phyloP scores from a whole-genome alignment of 2,888 invertebrate species.

The Heliconius erato region DNA sequence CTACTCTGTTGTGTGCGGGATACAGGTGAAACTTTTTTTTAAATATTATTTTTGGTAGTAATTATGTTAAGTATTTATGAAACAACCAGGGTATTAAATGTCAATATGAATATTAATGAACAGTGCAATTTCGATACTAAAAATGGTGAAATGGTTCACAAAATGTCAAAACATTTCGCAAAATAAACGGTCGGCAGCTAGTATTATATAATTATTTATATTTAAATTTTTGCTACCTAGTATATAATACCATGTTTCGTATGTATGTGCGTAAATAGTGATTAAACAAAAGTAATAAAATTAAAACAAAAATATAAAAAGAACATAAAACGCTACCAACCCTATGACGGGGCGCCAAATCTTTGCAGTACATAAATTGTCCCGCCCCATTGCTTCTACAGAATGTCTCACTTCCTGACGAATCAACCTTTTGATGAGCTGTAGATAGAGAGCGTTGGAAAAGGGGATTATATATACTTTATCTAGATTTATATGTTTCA shows the following conservation, averaged over 20 bases:
- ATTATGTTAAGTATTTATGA: slow-evolving; percentile 18
- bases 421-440: slow-evolving; percentile 52
- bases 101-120: slow-evolving; percentile 5
- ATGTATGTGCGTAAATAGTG: neutral
- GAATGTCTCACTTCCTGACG: slow-evolving; percentile 61
- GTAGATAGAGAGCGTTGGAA: slow-evolving; percentile 30
- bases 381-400: slow-evolving; percentile 74
- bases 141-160: slow-evolving; percentile 27
- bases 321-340: slow-evolving; percentile 63
- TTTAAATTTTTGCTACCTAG: neutral
- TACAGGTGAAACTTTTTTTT: no score
- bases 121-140: slow-evolving; percentile 1
- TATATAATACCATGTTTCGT: neutral
- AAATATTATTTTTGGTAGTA: neutral
- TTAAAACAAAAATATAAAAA: neutral
- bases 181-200: neutral
- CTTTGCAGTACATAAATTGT: slow-evolving; percentile 82
- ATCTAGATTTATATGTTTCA: slow-evolving; percentile 12
- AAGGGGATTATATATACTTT: slow-evolving; percentile 22
- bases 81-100: slow-evolving; percentile 43
- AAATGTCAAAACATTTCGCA: slow-evolving; percentile 11
- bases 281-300: neutral
- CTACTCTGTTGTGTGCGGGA: no score
- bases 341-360: slow-evolving; percentile 63
- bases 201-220: no score